phyloP scores from a whole-genome alignment of 2,888 invertebrate species.

The Rosalia funebris region DNA sequence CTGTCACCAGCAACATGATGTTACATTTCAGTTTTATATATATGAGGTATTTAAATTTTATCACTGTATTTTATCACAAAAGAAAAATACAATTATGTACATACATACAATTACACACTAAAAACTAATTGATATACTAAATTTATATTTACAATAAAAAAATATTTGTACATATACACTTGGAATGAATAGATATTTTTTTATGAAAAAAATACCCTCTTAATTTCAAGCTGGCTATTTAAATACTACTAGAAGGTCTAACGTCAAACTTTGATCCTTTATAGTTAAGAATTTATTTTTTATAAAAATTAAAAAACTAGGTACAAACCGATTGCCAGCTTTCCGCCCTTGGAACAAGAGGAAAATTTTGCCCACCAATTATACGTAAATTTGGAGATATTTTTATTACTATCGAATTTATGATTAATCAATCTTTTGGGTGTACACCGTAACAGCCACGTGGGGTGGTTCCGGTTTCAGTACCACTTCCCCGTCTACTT shows the following conservation, averaged over 20 bases:
- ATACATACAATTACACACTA: not conserved
- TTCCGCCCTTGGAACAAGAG: too few relatives aligned
- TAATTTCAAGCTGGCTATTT: not conserved
- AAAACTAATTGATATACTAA: not conserved
- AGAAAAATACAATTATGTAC: not conserved
- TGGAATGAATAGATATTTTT: conserved; percentile 5
- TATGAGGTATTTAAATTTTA: not conserved
- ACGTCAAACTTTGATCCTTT: too few relatives aligned
- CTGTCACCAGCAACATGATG: too few relatives aligned
- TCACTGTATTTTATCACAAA: not conserved
- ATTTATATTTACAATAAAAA: conserved; percentile 12
- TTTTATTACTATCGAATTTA: too few relatives aligned
- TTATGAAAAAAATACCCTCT: not conserved
- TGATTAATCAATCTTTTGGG: conserved; percentile 39
- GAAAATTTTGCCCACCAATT: conserved; percentile 7
- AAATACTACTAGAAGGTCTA: too few relatives aligned
- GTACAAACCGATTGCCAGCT: too few relatives aligned
- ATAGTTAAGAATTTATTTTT: too few relatives aligned
- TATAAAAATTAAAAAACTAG: too few relatives aligned
- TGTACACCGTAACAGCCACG: conserved; percentile 47
- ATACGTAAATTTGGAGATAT: too few relatives aligned
- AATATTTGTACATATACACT: conserved; percentile 2
- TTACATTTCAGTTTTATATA: too few relatives aligned
- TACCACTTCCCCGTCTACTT: conserved; percentile 71
- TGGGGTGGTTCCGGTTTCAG: conserved; percentile 71